Evolutionary conservation across 64 coral and sea anemone species (phyloP), one percentile per base, ranked within the genome.

Genomic region (Orbicella faveolata): DNA sequence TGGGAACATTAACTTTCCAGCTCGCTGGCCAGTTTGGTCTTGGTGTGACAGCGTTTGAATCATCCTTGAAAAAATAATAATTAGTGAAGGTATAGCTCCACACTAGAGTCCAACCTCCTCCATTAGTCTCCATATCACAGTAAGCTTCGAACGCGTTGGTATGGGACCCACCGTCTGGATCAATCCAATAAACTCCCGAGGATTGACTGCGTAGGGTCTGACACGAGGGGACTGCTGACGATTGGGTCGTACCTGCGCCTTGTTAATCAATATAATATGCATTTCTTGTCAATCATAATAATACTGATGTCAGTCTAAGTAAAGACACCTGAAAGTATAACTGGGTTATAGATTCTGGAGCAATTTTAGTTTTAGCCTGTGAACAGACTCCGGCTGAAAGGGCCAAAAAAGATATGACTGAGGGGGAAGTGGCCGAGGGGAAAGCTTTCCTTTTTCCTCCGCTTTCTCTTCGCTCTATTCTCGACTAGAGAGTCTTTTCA

Each of bases 161-260:
- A 57, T 89, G 57, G 75, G 87, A 89, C 0, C 57, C 61, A 66
- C 74, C 35, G 11, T 64, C 34, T n/a, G 87, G 87, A 77, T 89
- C 73, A 21, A 89, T 89, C 87, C 87, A 89, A 67, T 89, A 89
- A 77, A 78, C 54, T 23, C 74, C 87, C 11, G 81, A 67, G 2
- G 81, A 84, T 48, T 68, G 81, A 2, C 36, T 84, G 62, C 36
- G 35, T 2, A 84, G 81, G 36, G 63, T 23, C 81, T 84, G 34
- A 20, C 81, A 69, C 20, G 81, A 84, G 14, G 20, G 16, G 18
- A 83, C 80, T 0, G 80, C 80, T 39, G 10, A 65, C 0, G 5
- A 7, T 11, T 67, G 80, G 9, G 59, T 37, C 11, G 35, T 20
- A 5, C 80, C 80, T 21, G 4, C 5, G 15, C 5, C 2, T 67